Base-by-base conservation (phyloP, 2,888 invertebrate species). In the Palloptera scutellata region DNA sequence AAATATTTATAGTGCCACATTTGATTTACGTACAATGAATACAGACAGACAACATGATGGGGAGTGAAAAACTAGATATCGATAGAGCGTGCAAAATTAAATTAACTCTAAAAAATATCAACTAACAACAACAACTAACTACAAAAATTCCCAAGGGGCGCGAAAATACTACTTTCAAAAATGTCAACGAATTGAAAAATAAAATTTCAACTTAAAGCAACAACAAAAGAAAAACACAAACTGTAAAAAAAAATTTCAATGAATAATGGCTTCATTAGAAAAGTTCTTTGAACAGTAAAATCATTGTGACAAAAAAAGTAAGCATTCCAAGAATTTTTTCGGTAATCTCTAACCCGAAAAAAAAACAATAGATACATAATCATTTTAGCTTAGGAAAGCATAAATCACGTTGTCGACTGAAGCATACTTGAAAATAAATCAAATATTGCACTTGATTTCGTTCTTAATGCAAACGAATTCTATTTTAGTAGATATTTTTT, bases 351-450 rank as follows among this genome's bases (percentile, higher is more conserved):
- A 48, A 48, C 48, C 48, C 48, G 10, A 48, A 48, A 48, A 13
- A 48, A 48, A n/a, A 30, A 30, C 2, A 30, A 30, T 6, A 30
- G 6, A 30, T 30, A 30, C 30, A 30, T 30, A 30, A 30, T 30
- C 30, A 30, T 48, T 48, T 48, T 11, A 48, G 48, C 48, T 48
- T 48, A 48, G n/a, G 15, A 48, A 48, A 48, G 48, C 48, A 48
- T 48, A 48, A 48, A 48, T 48, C 48, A 48, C 11, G 13, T 5
- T 10, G 48, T 48, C 48, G 30, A 30, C 2, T 6, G 30, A 30
- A 30, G 30, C 6, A 30, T 30, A 30, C 30, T 30, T 30, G 30
- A 30, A 30, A 30, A 30, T 30, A 30, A 30, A 30, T 30, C 30
- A 4, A 30, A 30, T 30, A 4, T 30, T 30, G 30, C 30, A 30